phyloP scores from a whole-genome alignment of 1,140 invertebrate genomes.

The Streblospio benedicti region DNA sequence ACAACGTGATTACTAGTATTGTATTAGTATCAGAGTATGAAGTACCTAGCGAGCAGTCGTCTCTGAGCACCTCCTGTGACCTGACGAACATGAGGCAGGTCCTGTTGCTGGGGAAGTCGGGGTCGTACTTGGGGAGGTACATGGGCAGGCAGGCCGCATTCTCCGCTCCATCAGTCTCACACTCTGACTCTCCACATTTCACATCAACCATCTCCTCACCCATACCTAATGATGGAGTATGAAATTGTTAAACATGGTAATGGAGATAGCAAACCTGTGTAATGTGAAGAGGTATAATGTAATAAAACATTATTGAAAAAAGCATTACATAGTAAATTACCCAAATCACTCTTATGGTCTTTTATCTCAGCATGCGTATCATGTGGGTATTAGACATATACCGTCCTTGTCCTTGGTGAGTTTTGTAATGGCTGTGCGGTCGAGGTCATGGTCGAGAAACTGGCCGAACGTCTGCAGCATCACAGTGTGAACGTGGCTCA shows the following conservation, averaged over 20 bases:
- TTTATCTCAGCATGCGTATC: slow-evolving; percentile 29
- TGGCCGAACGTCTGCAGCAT: slow-evolving; percentile 99
- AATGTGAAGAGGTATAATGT: too few species aligned
- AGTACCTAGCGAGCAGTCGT: slow-evolving; percentile 48
- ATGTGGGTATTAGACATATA: background rate
- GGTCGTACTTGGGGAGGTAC: slow-evolving; percentile 69
- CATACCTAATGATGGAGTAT: slow-evolving; percentile 54
- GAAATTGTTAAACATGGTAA: background rate
- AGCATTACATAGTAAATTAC: too few species aligned
- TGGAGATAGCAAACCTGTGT: too few species aligned
- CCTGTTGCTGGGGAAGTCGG: background rate
- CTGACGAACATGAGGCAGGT: slow-evolving; percentile 14
- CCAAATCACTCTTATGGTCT: slow-evolving; percentile 15
- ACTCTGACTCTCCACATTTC: slow-evolving; percentile 69
- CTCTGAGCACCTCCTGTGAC: slow-evolving; percentile 56
- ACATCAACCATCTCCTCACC: slow-evolving; percentile 77
- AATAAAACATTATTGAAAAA: too few species aligned
- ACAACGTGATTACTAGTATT: background rate
- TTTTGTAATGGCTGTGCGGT: slow-evolving; percentile 7
- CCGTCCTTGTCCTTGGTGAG: slow-evolving; percentile 69
- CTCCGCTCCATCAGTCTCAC: slow-evolving; percentile 7
- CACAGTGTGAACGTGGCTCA: slow-evolving; percentile 65
- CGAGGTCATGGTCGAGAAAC: slow-evolving; percentile 80
- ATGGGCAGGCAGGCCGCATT: slow-evolving; percentile 88
- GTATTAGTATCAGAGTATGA: slow-evolving; percentile 54